Evolutionary conservation across 2,797 vertebrate genomes (phyloP).

Genomic region (Corythornis leucogaster): DNA sequence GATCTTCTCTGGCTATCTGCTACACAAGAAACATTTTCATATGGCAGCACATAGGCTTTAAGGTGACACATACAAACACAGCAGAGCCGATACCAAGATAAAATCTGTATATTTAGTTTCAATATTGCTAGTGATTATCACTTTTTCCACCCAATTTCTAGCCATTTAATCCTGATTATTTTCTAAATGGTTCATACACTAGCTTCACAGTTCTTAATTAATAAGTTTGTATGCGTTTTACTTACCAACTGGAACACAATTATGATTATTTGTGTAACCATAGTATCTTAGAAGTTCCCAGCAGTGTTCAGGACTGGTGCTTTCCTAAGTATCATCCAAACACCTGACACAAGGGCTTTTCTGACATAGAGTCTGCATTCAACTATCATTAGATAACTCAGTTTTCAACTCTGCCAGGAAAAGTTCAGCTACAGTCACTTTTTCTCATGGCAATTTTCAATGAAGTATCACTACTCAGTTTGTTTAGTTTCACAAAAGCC

Average conservation of each 20-base stretch:
- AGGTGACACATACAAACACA: background rate
- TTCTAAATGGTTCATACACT: background rate
- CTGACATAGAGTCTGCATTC: background rate
- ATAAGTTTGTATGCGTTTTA: background rate
- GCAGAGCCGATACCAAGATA: background rate
- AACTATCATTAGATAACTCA: background rate
- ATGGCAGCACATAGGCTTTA: background rate
- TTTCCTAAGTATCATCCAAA: background rate
- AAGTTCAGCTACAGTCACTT: background rate
- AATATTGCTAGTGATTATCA: background rate
- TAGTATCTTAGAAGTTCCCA: background rate
- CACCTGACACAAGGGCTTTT: background rate
- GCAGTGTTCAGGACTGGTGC: background rate
- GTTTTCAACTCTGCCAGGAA: background rate
- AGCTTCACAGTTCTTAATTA: background rate
- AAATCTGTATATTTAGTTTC: background rate
- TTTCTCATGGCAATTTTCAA: background rate
- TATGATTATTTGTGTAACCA: background rate
- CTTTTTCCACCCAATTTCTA: background rate
- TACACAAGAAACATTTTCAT: background rate
- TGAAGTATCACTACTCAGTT: background rate
- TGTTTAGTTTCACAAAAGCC: background rate
- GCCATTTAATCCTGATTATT: background rate
- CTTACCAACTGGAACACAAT: background rate
- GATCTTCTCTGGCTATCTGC: background rate